Evolutionary conservation across 2,888 invertebrate genomes (phyloP).

Genomic region (Diloba caeruleocephala): DNA sequence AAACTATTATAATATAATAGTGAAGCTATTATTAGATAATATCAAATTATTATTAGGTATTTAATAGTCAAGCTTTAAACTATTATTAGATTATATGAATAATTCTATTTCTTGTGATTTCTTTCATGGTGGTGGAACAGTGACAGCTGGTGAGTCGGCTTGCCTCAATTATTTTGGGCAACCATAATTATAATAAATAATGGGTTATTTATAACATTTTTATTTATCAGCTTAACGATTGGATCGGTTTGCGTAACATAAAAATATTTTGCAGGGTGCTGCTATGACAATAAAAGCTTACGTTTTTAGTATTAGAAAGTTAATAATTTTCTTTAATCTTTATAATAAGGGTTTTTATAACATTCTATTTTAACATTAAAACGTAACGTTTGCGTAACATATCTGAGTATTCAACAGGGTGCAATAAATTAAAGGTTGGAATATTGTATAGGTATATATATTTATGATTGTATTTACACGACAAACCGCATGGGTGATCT

Average conservation of each 20-base stretch:
- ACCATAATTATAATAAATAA: conserved; percentile 47
- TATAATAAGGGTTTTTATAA: neutral
- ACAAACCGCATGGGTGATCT: too few species aligned
- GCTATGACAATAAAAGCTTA: conserved; percentile 7
- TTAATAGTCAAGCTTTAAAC: too few species aligned
- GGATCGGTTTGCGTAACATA: conserved; percentile 15
- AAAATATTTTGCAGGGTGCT: conserved; percentile 7
- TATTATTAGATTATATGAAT: conserved; percentile 11
- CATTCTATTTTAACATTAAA: neutral
- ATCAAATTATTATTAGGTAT: too few species aligned
- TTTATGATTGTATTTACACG: too few species aligned
- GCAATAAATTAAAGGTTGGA: too few species aligned
- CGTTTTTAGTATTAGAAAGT: neutral
- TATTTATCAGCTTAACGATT: conserved; percentile 33
- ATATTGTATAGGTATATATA: too few species aligned
- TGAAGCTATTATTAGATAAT: too few species aligned
- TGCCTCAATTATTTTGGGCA: conserved; percentile 67
- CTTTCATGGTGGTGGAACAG: conserved; percentile 88
- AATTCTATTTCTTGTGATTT: conserved; percentile 66
- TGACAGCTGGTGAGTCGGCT: conserved; percentile 79
- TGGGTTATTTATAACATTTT: conserved; percentile 50
- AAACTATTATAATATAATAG: too few species aligned
- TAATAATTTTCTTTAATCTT: neutral
- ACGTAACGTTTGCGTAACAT: too few species aligned
- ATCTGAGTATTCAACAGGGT: too few species aligned